phyloP scores from a whole-genome alignment of 2,113 vertebrate genomes.

The Atractosteus spatula region DNA sequence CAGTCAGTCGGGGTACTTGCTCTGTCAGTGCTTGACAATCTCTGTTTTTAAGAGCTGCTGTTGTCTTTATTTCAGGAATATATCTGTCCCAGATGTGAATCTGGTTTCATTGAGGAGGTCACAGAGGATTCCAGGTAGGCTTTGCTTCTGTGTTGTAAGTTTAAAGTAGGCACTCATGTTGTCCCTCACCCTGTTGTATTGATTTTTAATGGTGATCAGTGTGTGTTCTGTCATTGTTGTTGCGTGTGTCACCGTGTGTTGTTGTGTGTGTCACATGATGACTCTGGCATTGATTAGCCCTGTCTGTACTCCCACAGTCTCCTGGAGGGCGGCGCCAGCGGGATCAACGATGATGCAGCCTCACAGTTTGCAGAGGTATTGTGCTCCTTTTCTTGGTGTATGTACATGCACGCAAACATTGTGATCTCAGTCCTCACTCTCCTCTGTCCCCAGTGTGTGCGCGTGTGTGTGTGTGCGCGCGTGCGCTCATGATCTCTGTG shows the following conservation, averaged over 20 bases:
- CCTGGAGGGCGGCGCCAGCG: conserved; percentile 75
- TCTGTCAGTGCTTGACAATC: too few relatives aligned
- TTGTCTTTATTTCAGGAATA: conserved; percentile 74
- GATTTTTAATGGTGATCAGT: background rate
- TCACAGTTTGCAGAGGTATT: conserved; percentile 90
- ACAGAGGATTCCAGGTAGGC: conserved; percentile 90
- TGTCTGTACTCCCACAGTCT: conserved; percentile 66
- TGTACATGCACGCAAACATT: too few relatives aligned
- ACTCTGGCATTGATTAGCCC: conserved; percentile 6
- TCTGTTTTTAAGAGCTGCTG: too few relatives aligned
- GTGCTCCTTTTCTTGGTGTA: conserved; percentile 2
- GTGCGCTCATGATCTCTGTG: conserved; percentile 1
- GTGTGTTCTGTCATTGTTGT: background rate
- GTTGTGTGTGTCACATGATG: conserved; percentile 24
- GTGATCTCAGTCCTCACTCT: background rate
- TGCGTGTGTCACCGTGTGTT: conserved; percentile 22
- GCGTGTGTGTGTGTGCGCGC: too few relatives aligned
- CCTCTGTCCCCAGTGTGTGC: background rate
- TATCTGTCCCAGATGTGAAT: conserved; percentile 89
- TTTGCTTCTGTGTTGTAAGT: background rate
- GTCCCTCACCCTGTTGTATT: background rate
- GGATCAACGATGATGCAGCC: conserved; percentile 77
- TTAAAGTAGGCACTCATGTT: too few relatives aligned
- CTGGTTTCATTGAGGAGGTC: conserved; percentile 92
- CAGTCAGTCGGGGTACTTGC: conserved; percentile 7